A percentile compares a stretch with the other conserved stretches of the same genome.
phyloP scores from a whole-genome alignment of 1,140 invertebrate species.

The Drosophila baimaii region DNA sequence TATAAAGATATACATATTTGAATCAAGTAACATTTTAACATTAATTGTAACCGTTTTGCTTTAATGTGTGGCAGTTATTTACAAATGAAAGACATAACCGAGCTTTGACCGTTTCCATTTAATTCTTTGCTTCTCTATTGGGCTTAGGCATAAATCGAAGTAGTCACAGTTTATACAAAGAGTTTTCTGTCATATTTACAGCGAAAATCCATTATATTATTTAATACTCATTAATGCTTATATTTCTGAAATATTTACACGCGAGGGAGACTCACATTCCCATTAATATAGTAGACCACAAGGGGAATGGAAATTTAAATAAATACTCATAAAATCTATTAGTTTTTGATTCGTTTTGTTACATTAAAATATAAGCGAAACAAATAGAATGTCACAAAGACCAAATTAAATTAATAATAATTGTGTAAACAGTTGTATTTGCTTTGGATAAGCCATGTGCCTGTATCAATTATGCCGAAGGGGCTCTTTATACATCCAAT shows the following conservation, averaged over 20 bases:
- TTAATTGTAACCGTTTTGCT: constrained; percentile 51
- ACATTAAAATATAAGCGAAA: constrained; percentile 8
- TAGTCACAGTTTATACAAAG: constrained; percentile 24
- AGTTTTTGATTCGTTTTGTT: constrained; percentile 1
- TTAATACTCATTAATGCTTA: constrained; percentile 33
- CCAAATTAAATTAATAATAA: constrained; percentile 39
- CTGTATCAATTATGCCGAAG: constrained; percentile 10
- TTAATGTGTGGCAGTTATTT: constrained; percentile 56
- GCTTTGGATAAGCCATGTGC: constrained; percentile 13
- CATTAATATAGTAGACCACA: neutral
- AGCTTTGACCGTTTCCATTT: constrained; percentile 6
- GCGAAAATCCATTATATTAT: constrained; percentile 11
- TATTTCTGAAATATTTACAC: constrained; percentile 49
- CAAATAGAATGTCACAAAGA: constrained; percentile 22
- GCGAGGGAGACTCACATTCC: constrained; percentile 2
- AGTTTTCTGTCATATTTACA: constrained; percentile 52
- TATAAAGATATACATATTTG: constrained; percentile 52
- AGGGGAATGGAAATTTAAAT: neutral
- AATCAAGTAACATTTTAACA: constrained; percentile 69
- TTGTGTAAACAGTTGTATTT: constrained; percentile 24
- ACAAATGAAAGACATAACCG: constrained; percentile 45
- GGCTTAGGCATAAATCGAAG: constrained; percentile 23
- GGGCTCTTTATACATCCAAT: constrained; percentile 51
- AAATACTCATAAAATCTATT: neutral
- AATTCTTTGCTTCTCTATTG: constrained; percentile 6